Base-by-base conservation (phyloP, 2,797 vertebrate species). In the Rhynchotus rufescens region DNA sequence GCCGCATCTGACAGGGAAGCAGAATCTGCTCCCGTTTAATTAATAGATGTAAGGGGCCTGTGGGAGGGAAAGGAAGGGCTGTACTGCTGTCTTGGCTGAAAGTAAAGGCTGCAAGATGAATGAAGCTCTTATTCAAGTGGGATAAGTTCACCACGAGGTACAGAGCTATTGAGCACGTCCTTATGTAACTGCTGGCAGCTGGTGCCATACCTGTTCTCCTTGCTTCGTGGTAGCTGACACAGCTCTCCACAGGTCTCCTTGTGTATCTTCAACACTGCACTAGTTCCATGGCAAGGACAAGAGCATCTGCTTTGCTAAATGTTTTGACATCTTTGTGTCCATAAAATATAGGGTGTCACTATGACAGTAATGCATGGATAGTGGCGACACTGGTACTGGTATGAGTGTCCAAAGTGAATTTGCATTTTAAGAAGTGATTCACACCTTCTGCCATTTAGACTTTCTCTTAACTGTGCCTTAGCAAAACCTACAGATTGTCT, bases 151-250 rank as follows among this genome's bases (percentile, higher is more conserved):
- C 8, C 10, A 23, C 45, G 78, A 9, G 36, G 13, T 0, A 0
- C 1, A 2, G 30, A 1, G 4, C 26, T 25, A 78, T 84, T 30
- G 32, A 20, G 80, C 57, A 69, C 3, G 9, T 26, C 5, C 4
- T 3, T 45, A 28, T 12, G 1, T 4, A 44, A 30, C 42, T 88
- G 22, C 40, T 26, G 42, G 38, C 5, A 1, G 42, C 69, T 6
- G 26, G 13, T 0, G 0, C 57, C 62, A n/a, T 40, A 25, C 34
- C 57, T 1, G 0, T n/a, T 8, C 54, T 86, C 11, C 25, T 30
- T 2, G 2, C 22, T 52, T 40, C 28, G 45, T 2, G 6, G 10
- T 21, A 1, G 0, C 10, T 2, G 36, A 23, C 23, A 28, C 5
- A 13, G 6, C 20, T 81, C 60, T 82, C 6, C 12, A 11, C 6